Base-by-base conservation (phyloP, 2,888 invertebrate species). In the Cephalotes varians region DNA sequence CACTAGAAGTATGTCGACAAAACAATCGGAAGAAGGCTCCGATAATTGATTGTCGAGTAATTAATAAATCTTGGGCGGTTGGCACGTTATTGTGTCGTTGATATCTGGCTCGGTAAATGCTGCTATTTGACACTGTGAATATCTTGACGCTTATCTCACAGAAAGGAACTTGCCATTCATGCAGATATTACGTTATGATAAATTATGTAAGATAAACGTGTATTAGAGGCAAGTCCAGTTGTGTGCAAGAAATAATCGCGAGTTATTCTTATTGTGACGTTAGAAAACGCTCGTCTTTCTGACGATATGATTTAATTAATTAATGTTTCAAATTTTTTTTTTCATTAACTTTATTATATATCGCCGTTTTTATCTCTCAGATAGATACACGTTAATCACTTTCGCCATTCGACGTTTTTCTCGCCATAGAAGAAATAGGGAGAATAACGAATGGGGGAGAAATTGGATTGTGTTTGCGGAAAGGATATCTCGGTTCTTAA, bases 391-490 rank as follows among this genome's bases (percentile, higher is more conserved):
- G 60, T 81, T 73, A 60, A 44, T 47, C 56, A 56, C 51, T 81
- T 79, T 77, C 81, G 60, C 4, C 34, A 34, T 21, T 69, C 67
- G 51, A 49, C n/a, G 56, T 56, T 76, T 62, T 71, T 76, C 76
- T 28, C 18, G 9, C 56, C 7, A 65, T 18, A n/a, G 15, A 56
- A 71, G 67, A 73, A 49, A 51, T 60, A 64, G 47, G 31, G 51
- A 37, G 67, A 62, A 64, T 83, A 83, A 87, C 86, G 86, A 89
- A 88, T 86, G 86, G 87, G 82, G 77, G 69, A 60, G 85, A 88
- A 91, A 91, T 90, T 89, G 88, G 81, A 91, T 90, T 85, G 77
- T 69, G 74, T 86, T 84, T 76, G 60, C 72, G 60, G 40, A 80
- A 49, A 44, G 73, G 54, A 47, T 37, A 54, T 44, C 44, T 67